These are phyloP conservation scores for Biston stratarius DNA, from an alignment of 2,888 invertebrate genomes.

Conservation along the genomic window DNA sequence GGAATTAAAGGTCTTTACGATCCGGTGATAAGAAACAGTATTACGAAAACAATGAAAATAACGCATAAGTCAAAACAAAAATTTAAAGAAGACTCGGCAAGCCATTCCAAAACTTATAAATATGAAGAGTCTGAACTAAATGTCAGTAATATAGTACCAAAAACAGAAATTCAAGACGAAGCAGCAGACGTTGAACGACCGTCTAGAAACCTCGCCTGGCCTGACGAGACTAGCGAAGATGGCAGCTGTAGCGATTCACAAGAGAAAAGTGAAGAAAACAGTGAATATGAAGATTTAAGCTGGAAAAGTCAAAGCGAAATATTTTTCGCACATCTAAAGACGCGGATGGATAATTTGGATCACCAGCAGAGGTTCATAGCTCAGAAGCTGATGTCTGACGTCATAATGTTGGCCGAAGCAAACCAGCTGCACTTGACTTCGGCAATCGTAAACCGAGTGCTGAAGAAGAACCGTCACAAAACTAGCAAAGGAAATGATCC, in stretches of 20 bases:
- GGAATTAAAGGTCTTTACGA: conserved; percentile 2
- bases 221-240: neutral
- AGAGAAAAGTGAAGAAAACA: neutral
- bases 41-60: neutral
- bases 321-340: neutral
- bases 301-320: neutral
- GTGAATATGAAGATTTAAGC: neutral
- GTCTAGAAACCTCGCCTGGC: neutral
- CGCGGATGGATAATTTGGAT: neutral
- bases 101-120: neutral
- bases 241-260: neutral
- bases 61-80: neutral
- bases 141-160: neutral
- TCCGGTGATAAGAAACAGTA: neutral
- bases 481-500: neutral
- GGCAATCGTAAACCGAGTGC: neutral
- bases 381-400: conserved; percentile 12
- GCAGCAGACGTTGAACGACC: neutral
- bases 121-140: neutral
- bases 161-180: conserved; percentile 3
- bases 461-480: neutral
- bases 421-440: neutral
- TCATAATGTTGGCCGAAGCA: conserved; percentile 5
- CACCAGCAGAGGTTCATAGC: conserved; percentile 11
- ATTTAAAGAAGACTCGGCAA: neutral